Evolutionary conservation across 2,797 vertebrate species (phyloP).

Genomic region (Pristis pectinata): DNA sequence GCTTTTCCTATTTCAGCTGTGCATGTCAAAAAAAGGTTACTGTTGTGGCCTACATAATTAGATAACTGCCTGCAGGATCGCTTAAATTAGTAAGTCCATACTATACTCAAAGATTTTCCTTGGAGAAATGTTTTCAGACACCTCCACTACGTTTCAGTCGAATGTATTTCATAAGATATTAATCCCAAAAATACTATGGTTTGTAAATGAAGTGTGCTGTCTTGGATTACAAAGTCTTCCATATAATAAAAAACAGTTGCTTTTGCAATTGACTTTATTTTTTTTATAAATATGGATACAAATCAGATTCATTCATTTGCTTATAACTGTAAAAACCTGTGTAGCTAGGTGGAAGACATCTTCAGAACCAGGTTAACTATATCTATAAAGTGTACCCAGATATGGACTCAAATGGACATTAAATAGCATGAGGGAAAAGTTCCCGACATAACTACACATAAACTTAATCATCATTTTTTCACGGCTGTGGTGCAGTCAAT

Average conservation of each 20-base stretch:
- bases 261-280: background rate
- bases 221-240: background rate
- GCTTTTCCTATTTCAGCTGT: background rate
- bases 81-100: background rate
- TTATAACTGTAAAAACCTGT: background rate
- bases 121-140: background rate
- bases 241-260: too few species aligned
- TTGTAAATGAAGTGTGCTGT: background rate
- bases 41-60: background rate
- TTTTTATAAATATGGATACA: background rate
- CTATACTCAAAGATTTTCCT: background rate
- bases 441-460: background rate
- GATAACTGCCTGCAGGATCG: background rate
- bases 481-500: background rate
- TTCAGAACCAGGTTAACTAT: background rate
- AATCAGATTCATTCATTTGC: background rate
- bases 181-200: background rate
- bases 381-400: background rate
- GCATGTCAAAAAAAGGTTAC: background rate
- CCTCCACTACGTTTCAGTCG: background rate
- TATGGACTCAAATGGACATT: background rate
- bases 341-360: background rate
- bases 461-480: background rate
- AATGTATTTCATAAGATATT: background rate
- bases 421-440: background rate